Evolutionary conservation across 2,797 vertebrate species (phyloP).

Genomic region (Cetoscarus ocellatus): DNA sequence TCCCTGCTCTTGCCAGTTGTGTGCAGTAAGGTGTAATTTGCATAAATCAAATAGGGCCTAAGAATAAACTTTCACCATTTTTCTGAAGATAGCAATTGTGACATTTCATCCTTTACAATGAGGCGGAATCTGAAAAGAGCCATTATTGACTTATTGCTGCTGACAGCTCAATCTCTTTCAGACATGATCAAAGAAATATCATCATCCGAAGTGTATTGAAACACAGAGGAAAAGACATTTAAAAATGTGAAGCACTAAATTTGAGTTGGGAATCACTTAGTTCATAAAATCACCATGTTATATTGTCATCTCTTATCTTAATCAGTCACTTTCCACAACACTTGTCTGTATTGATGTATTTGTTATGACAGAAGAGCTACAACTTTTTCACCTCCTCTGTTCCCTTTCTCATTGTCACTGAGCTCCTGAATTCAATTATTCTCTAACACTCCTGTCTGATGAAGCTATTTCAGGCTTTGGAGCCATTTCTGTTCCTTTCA

Average conservation of each 20-base stretch:
- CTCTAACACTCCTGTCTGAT: constrained; percentile 63
- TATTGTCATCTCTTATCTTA: too few relatives aligned
- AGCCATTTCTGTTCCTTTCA: constrained; percentile 63
- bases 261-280: background rate
- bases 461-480: constrained; percentile 69
- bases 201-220: constrained; percentile 21
- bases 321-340: constrained; percentile 26
- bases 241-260: background rate
- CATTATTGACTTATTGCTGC: constrained; percentile 61
- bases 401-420: constrained; percentile 45
- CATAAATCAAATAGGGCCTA: constrained; percentile 73
- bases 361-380: constrained; percentile 38
- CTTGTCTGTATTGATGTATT: constrained; percentile 39
- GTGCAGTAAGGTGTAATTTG: constrained; percentile 72
- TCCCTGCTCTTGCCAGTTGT: constrained; percentile 45
- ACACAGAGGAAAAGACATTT: constrained; percentile 17
- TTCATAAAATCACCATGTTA: constrained; percentile 11
- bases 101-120: constrained; percentile 64
- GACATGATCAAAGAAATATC: constrained; percentile 61
- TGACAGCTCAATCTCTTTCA: constrained; percentile 71
- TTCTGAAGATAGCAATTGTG: constrained; percentile 61
- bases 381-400: constrained; percentile 31
- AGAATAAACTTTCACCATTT: constrained; percentile 75
- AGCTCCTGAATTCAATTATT: constrained; percentile 69
- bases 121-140: constrained; percentile 46